Conservation (phyloP, 1,140 invertebrate genomes). For the Drosophila melanogaster region DNA sequence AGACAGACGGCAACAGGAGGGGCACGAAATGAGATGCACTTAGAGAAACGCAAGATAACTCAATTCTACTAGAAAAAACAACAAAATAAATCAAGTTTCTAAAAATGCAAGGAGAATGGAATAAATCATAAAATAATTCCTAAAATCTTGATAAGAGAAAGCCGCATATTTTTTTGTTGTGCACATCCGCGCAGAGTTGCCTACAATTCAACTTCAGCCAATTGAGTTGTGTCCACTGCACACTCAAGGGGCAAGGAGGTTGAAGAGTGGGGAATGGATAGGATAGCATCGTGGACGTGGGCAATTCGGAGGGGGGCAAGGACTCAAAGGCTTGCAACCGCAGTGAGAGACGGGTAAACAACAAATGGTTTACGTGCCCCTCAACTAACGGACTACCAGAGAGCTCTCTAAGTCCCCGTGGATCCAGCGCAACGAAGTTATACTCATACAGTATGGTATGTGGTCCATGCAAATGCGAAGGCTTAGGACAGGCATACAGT, state of each 20-base stretch:
- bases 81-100: no score
- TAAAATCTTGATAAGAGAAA: no score
- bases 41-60: not conserved
- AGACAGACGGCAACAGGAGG: not conserved
- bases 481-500: not conserved
- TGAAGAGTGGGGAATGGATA: not conserved
- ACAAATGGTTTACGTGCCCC: constrained; percentile 73
- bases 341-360: constrained; percentile 60
- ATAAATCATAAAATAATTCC: not conserved
- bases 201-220: constrained; percentile 46
- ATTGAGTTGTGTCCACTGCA: constrained; percentile 66
- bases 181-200: constrained; percentile 3
- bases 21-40: constrained; percentile 5
- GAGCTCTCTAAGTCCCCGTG: not conserved
- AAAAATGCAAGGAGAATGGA: not conserved
- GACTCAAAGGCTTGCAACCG: constrained; percentile 14
- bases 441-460: constrained; percentile 9
- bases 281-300: constrained; percentile 7
- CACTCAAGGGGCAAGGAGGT: constrained; percentile 36
- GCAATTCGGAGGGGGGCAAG: not conserved
- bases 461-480: constrained; percentile 18
- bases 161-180: not conserved
- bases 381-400: constrained; percentile 43
- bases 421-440: constrained; percentile 7
- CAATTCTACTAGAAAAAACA: not conserved